Evolutionary conservation across 2,888 invertebrate species (phyloP).

Genomic region (Liopterus haemorrhoidalis): DNA sequence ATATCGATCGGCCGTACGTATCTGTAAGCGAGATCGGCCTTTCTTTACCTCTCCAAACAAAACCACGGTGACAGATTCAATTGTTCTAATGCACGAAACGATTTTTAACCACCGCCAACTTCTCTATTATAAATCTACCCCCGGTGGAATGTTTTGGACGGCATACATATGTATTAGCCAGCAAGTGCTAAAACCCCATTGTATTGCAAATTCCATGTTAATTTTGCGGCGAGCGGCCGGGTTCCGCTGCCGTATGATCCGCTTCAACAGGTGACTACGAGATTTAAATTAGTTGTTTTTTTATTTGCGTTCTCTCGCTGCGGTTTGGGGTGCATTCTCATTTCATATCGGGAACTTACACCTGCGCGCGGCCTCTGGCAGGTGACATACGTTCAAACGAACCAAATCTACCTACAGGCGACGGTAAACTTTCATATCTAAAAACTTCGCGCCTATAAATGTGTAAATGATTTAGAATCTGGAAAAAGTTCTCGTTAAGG

Average conservation of each 20-base stretch:
- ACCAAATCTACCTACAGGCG: too few relatives aligned
- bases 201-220: slow-evolving; percentile 48
- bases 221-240: slow-evolving; percentile 39
- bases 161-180: slow-evolving; percentile 45
- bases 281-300: slow-evolving; percentile 30
- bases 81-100: slow-evolving; percentile 24
- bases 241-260: slow-evolving; percentile 38
- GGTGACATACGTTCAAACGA: neutral
- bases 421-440: too few relatives aligned
- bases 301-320: slow-evolving; percentile 5
- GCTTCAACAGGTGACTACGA: slow-evolving; percentile 42
- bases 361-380: slow-evolving; percentile 28
- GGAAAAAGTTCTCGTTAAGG: too few relatives aligned
- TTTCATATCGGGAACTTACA: slow-evolving; percentile 1
- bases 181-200: slow-evolving; percentile 46
- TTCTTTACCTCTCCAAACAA: slow-evolving; percentile 17
- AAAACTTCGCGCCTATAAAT: too few relatives aligned
- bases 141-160: slow-evolving; percentile 40
- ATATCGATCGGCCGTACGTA: slow-evolving; percentile 11
- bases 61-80: slow-evolving; percentile 23
- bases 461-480: too few relatives aligned
- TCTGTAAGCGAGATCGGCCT: slow-evolving; percentile 21
- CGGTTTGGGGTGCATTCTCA: slow-evolving; percentile 4
- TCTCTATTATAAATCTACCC: slow-evolving; percentile 39
- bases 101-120: slow-evolving; percentile 24